These are phyloP conservation scores for Capromys pilorides DNA, from an alignment of 2,797 vertebrate species.

Conservation along the genomic window DNA sequence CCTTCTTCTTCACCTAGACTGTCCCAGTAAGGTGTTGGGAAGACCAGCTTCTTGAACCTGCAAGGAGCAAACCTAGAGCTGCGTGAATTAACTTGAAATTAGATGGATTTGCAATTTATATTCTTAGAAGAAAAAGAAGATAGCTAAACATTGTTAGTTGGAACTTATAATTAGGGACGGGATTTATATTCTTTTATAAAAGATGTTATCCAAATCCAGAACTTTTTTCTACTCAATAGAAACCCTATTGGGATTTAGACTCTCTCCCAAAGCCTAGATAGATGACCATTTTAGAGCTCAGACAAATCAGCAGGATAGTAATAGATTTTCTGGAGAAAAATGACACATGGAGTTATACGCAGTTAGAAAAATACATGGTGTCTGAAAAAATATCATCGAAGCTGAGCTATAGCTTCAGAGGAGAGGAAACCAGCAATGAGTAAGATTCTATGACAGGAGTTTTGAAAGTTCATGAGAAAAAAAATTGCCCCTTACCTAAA, in stretches of 20 bases:
- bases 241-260: background rate
- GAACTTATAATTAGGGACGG: background rate
- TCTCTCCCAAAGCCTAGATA: background rate
- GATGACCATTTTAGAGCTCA: background rate
- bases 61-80: background rate
- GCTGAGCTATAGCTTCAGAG: background rate
- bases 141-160: background rate
- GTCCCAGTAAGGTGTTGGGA: background rate
- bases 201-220: conserved; percentile 8
- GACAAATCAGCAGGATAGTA: conserved; percentile 22
- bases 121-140: background rate
- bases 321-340: conserved; percentile 45
- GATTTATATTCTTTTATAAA: background rate
- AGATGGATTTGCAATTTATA: conserved; percentile 53
- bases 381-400: conserved; percentile 57
- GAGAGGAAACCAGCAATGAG: conserved; percentile 19
- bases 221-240: background rate
- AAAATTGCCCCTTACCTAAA: background rate
- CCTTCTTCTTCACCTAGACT: no score
- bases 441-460: background rate
- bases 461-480: conserved; percentile 2
- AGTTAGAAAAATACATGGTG: conserved; percentile 22
- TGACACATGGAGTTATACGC: background rate
- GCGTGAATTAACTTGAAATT: background rate
- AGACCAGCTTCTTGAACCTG: background rate